Conservation (phyloP, 2,113 vertebrate genomes). For the Typhlomys cinereus region DNA sequence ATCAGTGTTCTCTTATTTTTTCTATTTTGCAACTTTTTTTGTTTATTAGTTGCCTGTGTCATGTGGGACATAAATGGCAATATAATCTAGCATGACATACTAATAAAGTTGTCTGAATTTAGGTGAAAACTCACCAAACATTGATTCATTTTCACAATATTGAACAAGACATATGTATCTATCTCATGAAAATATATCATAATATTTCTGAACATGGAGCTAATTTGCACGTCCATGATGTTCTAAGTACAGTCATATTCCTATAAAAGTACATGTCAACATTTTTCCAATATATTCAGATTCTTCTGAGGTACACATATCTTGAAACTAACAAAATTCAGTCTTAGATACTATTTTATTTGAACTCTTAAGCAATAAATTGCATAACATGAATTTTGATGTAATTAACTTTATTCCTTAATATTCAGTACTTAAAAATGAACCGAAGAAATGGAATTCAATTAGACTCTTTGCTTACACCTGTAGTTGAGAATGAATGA, state of each 20-base stretch:
- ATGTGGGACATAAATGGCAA: conserved; percentile 38
- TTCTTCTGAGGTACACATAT: neutral
- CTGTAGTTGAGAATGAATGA: neutral
- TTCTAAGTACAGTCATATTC: neutral
- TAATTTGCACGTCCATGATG: neutral
- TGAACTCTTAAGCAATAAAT: neutral
- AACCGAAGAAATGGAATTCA: neutral
- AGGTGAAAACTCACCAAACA: neutral
- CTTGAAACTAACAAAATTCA: neutral
- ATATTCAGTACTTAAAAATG: neutral
- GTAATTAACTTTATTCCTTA: neutral
- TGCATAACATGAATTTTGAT: neutral
- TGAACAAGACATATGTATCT: neutral
- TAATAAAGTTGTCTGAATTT: conserved; percentile 32
- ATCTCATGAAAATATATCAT: neutral
- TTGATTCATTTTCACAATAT: conserved; percentile 38
- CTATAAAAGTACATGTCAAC: neutral
- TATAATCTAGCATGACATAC: conserved; percentile 14
- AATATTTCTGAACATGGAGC: neutral
- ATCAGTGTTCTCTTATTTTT: neutral
- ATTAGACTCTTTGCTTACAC: neutral
- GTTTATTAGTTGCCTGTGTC: conserved; percentile 16
- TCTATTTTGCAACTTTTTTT: neutral
- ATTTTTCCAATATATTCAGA: conserved; percentile 13
- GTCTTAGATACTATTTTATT: neutral